Conservation (phyloP, 2,888 invertebrate genomes). For the Mesorhabditis belari region DNA sequence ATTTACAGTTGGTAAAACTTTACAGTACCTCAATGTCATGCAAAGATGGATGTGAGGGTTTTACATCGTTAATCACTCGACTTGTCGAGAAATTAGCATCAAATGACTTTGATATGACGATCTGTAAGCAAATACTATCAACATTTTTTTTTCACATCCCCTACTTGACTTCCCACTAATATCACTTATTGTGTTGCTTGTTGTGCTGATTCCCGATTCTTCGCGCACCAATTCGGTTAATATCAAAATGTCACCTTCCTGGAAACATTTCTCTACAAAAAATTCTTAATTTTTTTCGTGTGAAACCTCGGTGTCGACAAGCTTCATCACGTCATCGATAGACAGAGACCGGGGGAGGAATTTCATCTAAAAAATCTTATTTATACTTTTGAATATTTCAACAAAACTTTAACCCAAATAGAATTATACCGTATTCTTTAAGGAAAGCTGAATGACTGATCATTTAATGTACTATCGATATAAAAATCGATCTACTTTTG, state of each 20-base stretch:
- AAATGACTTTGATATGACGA: slow-evolving; percentile 37
- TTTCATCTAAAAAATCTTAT: neutral
- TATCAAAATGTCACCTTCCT: slow-evolving; percentile 32
- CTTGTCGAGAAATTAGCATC: slow-evolving; percentile 20
- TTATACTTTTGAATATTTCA: neutral
- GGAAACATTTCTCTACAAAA: neutral
- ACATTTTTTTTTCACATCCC: neutral
- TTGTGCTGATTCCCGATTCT: slow-evolving; percentile 18
- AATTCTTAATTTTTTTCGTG: neutral
- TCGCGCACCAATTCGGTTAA: slow-evolving; percentile 32
- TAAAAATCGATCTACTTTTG: slow-evolving; percentile 9
- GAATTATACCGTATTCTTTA: too few species aligned
- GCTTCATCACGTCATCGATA: slow-evolving; percentile 48
- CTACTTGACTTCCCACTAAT: slow-evolving; percentile 12
- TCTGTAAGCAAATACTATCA: slow-evolving; percentile 8
- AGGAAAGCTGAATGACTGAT: too few species aligned
- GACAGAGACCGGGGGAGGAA: slow-evolving; percentile 35
- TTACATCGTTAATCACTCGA: neutral
- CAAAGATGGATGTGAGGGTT: too few species aligned
- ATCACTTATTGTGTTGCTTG: slow-evolving; percentile 14
- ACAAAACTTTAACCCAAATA: too few species aligned
- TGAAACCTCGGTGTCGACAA: slow-evolving; percentile 25
- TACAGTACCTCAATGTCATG: slow-evolving; percentile 13
- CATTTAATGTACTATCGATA: neutral
- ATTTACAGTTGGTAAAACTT: too few species aligned